Evolutionary conservation across 2,797 vertebrate genomes (phyloP), one percentile per base, ranked within the genome.

Genomic region (Enteromius thamalakanensis): DNA sequence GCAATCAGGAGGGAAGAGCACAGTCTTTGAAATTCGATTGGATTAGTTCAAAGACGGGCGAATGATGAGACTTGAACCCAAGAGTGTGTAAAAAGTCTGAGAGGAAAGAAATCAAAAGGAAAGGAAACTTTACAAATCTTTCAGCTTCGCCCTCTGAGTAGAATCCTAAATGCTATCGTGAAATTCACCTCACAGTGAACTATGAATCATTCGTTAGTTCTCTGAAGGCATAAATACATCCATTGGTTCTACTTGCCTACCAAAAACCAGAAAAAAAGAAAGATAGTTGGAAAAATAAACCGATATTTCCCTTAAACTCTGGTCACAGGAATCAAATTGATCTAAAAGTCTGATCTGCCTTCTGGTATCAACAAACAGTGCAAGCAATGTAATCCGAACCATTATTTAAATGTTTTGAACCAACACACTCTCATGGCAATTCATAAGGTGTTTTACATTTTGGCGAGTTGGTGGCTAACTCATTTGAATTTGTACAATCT

Each of bases 221-320:
- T 91, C 91, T 92, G 88, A 90, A 93, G 89, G 92, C 88, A 91
- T 91, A 91, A 93, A 93, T 91, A 91, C 92, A 93, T 92, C 91
- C 89, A 92, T 69, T 65, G 34, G 45, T 67, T 83, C 49, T 72
- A 64, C 64, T 79, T 83, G 53, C 72, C 74, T 67, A 80, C 47
- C 29, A 32, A 49, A 42, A 53, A 58, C 37, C 34, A n/a, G 53
- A 53, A 70, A 82, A 70, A 82, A 82, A 67, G 1, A 1, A 49
- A 32, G 10, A 68, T 19, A 40, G 32, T 5, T 17, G 34, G 53
- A 80, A 19, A 19, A 47, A 60, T 6, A 69, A 65, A 42, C 1
- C 15, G 1, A 11, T 19, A 10, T 9, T 21, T 14, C 29, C 55
- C 14, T 14, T 1, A 62, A 76, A 29, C 8, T 62, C 51, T 58